Conservation (phyloP, 2,113 vertebrate genomes). For the Ia io region DNA sequence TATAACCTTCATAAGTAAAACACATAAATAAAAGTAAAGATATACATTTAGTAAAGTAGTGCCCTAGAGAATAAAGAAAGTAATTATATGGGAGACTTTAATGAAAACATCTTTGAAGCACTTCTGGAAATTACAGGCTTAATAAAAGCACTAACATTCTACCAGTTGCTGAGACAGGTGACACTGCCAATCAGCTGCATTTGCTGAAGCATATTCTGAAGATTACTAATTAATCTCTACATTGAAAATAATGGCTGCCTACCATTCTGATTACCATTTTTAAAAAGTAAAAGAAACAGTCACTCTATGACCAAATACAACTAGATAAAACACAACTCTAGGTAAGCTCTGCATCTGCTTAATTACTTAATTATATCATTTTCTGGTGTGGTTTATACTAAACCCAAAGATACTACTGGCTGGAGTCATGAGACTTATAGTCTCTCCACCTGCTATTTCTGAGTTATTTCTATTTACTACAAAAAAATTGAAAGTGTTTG, state of each 20-base stretch:
- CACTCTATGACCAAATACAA: conserved; percentile 2
- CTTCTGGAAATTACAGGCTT: conserved; percentile 81
- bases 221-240: conserved; percentile 85
- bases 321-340: conserved; percentile 23
- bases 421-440: background rate
- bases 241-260: conserved; percentile 71
- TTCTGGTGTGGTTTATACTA: conserved; percentile 4
- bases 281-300: background rate
- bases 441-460: background rate
- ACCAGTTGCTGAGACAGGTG: conserved; percentile 90
- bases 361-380: conserved; percentile 1
- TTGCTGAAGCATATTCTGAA: conserved; percentile 82
- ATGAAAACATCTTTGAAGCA: conserved; percentile 79
- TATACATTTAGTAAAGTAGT: conserved; percentile 19
- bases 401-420: background rate
- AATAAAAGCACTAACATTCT: conserved; percentile 69
- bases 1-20: conserved; percentile 25
- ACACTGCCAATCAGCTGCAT: conserved; percentile 89
- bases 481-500: conserved; percentile 14
- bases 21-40: background rate
- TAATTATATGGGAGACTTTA: conserved; percentile 67
- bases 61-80: conserved; percentile 7
- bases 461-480: conserved; percentile 11
- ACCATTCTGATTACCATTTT: conserved; percentile 75
- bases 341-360: background rate